Base-by-base conservation (phyloP, 2,113 vertebrate genomes). In the Brachyhypopomus occidentalis region DNA sequence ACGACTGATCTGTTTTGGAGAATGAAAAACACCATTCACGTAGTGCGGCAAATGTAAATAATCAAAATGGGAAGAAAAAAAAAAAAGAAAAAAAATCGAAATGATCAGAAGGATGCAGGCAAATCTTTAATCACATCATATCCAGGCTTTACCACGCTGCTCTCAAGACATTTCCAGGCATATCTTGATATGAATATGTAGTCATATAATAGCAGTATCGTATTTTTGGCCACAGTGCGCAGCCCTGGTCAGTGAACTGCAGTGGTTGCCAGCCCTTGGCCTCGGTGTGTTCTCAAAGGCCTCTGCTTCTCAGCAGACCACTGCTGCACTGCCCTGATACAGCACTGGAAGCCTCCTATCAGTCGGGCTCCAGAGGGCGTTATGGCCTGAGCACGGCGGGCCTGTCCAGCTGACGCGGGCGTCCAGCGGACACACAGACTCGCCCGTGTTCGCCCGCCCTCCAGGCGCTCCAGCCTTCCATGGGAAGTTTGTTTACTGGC, bases 291-390 rank as follows among this genome's bases (percentile, higher is more conserved):
- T 60, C 38, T 73, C 67, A 77, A 78, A 78, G 70, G 69, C 1
- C 48, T 34, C 45, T 45, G 76, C 56, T 84, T n/a, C n/a, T n/a
- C n/a, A n/a, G 19, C 14, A 62, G 48, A 23, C 23, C 48, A 52
- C 45, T 45, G 76, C 56, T 84, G 80, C 77, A 84, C 73, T 72
- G 83, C 80, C 6, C 75, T 86, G 82, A 88, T 84, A 78, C 14
- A 48, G 75, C 63, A 80, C 80, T 89, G 90, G 89, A 90, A 80
- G 45, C 48, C 84, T 84, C 88, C 89, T 87, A 88, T 90, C 91
- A 69, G 80, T 80, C 73, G 82, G 63, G 76, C 86, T 87, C 70
- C 88, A 90, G 87, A 87, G 84, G 75, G 60, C 80, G 72, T 76
- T 45, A 80, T 78, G 73, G 84, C 84, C 69, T 77, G 66, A 73